Evolutionary conservation across 2,113 vertebrate genomes (phyloP), one percentile per base, ranked within the genome.

Genomic region (Gasterosteus aculeatus): DNA sequence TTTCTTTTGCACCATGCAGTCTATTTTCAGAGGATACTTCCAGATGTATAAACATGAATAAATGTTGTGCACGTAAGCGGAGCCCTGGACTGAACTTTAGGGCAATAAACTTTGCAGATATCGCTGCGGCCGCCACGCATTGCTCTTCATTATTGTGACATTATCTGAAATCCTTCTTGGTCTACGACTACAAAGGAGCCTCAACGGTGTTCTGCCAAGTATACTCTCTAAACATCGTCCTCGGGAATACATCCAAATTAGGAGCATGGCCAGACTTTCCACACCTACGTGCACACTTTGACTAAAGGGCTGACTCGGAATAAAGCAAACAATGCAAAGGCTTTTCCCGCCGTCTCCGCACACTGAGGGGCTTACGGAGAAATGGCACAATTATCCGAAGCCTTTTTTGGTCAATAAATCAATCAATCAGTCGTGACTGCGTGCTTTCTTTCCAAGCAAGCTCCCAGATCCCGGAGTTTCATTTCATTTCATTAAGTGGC

Each of bases 401-500:
- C 49, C 6, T 5, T 58, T 26, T 26, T 22, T 10, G 10, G 4
- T 41, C 22, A 75, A 57, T 42, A 10, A 47, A n/a, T 76, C 59
- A 78, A 77, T 61, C 64, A 56, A 84, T 70, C 35, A 75, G 47
- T 63, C 44, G 44, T 49, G 35, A 46, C 14, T 70, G 19, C 8
- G 69, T 67, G 44, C 39, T 71, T 71, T 77, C 56, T 71, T 47
- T 29, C 63, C 33, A 81, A 84, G 64, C 72, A 76, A 67, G n/a
- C 68, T 85, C 51, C 75, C 73, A 62, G 67, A 84, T 46, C 49
- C 75, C 73, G 60, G 71, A 75, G 70, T 77, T 82, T 29, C 19
- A 47, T 78, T 83, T 77, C 49, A 87, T 89, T 86, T 63, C 77
- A 89, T 91, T 78, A 89, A 83, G 83, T 57, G 75, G 68, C 69